Evolutionary conservation across 37 sponge, comb jelly and placozoan species (phyloP), one percentile per base, ranked within the genome.

Genomic region (Ianthella basta): DNA sequence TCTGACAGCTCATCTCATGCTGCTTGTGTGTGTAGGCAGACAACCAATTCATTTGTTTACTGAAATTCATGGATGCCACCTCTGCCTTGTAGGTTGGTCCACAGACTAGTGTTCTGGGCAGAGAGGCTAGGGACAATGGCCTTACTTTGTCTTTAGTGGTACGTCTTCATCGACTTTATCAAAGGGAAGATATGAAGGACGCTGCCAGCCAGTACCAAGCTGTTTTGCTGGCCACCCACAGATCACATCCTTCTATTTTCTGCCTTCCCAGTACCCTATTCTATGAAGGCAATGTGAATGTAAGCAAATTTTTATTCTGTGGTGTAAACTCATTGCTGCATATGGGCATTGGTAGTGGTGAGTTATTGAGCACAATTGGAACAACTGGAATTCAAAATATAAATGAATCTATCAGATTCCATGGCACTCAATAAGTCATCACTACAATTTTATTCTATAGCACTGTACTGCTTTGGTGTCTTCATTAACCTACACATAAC

Each of bases 81-180:
- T 44, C 50, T 44, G 3, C 63, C n/a, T 10, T 12, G 20, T 63
- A 92, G 93, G 89, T 92, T 41, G 93, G 93, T 70, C 93, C 93
- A 72, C 73, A 66, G 8, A 64, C 82, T n/a, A 69, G 86, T 23
- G 93, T 92, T 12, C 74, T 88, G 16, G 93, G 93, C 10, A 82
- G 86, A 0, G 53, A 59, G 24, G 57, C 93, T 38, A 75, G 60
- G 29, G 20, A 85, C 61, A 57, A 92, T 68, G 89, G 89, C 64
- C 55, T 92, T 14, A 59, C 41, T 36, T 6, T 30, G 20, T 93
- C 94, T 14, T 63, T 92, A 15, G 79, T 92, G 40, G 74, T 86
- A 55, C 59, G 93, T 37, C 85, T 93, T 0, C 70, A 85, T 18
- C 16, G 14, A 0, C 82, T 80, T 10, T 93, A 93, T 60, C 50